These are phyloP conservation scores for Stenopsyche tienmushanensis DNA, from an alignment of 1,140 invertebrate genomes.

Conservation along the genomic window DNA sequence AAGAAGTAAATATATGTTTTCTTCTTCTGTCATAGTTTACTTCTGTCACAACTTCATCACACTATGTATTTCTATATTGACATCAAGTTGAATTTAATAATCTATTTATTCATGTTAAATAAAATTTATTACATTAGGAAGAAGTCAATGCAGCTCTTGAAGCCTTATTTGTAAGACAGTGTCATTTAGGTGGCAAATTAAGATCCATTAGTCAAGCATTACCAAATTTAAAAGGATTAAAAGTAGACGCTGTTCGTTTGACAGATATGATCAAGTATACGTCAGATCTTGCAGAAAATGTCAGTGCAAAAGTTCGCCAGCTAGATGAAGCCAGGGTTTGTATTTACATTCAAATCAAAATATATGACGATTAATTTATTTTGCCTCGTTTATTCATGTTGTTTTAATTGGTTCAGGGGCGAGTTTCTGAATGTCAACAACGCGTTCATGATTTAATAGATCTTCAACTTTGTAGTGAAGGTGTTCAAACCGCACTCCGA, in stretches of 20 bases:
- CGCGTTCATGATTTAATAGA: slow-evolving; percentile 95
- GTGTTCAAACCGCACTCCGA: slow-evolving; percentile 87
- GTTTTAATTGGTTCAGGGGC: slow-evolving; percentile 61
- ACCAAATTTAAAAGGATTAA: slow-evolving; percentile 50
- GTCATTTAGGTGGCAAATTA: slow-evolving; percentile 49
- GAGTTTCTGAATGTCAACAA: slow-evolving; percentile 92
- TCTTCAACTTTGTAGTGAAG: slow-evolving; percentile 92
- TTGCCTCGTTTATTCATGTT: no score
- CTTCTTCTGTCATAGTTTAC: background rate
- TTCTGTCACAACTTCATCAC: background rate
- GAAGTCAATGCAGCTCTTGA: slow-evolving; percentile 39
- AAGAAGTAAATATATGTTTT: slow-evolving; percentile 29
- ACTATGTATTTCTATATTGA: background rate
- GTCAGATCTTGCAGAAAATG: slow-evolving; percentile 86
- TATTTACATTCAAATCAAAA: slow-evolving; percentile 19
- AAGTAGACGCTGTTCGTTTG: slow-evolving; percentile 54
- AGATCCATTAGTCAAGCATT: slow-evolving; percentile 51
- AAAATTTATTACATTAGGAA: slow-evolving; percentile 26
- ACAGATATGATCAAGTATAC: slow-evolving; percentile 84
- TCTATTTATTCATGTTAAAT: slow-evolving; percentile 9
- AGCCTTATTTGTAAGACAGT: slow-evolving; percentile 40
- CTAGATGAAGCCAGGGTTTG: slow-evolving; percentile 90
- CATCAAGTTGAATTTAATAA: background rate
- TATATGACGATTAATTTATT: no score
- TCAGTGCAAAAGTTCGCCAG: slow-evolving; percentile 93